A percentile compares a stretch with the other conserved stretches of the same genome.
phyloP scores from a whole-genome alignment of 2,113 vertebrate species.

The Hystrix cristata region DNA sequence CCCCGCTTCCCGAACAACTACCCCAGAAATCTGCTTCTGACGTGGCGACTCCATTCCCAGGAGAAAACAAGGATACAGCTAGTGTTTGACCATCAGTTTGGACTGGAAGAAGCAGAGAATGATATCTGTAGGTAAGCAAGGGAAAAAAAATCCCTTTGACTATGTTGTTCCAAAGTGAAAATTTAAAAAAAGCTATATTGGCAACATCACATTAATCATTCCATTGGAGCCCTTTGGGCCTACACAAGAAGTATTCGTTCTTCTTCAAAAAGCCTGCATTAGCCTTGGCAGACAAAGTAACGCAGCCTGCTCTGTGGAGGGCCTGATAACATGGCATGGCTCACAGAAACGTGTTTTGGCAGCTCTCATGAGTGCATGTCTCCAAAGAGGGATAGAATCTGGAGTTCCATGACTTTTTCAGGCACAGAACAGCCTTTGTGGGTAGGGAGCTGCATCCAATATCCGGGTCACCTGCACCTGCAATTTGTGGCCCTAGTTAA shows the following conservation, averaged over 20 bases:
- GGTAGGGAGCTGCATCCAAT: neutral
- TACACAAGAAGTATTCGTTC: neutral
- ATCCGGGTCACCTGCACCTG: no score
- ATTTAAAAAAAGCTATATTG: neutral
- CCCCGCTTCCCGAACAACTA: conserved; percentile 97
- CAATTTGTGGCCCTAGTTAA: accelerated
- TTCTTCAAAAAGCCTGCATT: neutral
- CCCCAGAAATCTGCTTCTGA: conserved; percentile 96
- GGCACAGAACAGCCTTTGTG: neutral
- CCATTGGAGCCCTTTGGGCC: neutral
- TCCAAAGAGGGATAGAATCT: neutral
- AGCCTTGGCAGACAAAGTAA: no score
- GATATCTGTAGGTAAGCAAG: conserved; percentile 95
- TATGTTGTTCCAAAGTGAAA: neutral
- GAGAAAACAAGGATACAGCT: conserved; percentile 94
- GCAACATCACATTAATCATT: neutral
- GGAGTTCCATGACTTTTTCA: neutral
- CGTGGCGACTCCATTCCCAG: conserved; percentile 94
- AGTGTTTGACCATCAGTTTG: conserved; percentile 95
- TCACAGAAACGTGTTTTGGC: neutral
- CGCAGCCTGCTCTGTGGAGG: no score
- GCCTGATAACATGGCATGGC: neutral
- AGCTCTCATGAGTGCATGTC: neutral
- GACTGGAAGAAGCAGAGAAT: conserved; percentile 97
- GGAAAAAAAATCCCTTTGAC: neutral